Evolutionary conservation across 2,113 vertebrate genomes (phyloP).

Genomic region (Thalassoma bifasciatum): DNA sequence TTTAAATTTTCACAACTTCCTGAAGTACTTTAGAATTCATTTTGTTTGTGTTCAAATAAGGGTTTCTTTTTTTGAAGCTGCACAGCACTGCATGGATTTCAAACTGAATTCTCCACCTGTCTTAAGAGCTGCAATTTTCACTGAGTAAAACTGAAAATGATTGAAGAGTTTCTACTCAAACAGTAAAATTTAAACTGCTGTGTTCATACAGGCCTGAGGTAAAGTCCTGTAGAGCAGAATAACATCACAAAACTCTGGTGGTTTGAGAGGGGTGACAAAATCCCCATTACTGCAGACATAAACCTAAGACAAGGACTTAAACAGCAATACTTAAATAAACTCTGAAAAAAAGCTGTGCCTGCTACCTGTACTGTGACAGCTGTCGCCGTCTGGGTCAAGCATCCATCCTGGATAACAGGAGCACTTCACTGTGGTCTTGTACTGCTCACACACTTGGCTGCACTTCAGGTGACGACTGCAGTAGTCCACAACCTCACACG

Average conservation of each 20-base stretch:
- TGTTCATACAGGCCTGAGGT: constrained; percentile 14
- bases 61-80: too few relatives aligned
- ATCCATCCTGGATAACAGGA: constrained; percentile 96
- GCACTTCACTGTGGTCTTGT: constrained; percentile 95
- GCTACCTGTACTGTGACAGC: constrained; percentile 91
- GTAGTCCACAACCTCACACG: constrained; percentile 93
- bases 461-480: constrained; percentile 93
- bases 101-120: constrained; percentile 50
- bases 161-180: constrained; percentile 73
- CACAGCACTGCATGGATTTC: constrained; percentile 19
- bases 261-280: constrained; percentile 1
- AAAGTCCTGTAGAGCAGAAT: constrained; percentile 14
- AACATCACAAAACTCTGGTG: constrained; percentile 23
- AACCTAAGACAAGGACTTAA: not conserved
- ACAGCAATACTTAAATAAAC: constrained; percentile 22
- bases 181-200: constrained; percentile 46
- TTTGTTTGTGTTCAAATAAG: too few relatives aligned
- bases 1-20: constrained; percentile 31
- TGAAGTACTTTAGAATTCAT: too few relatives aligned
- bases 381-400: constrained; percentile 90
- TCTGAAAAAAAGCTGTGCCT: not conserved
- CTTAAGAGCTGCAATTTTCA: constrained; percentile 66
- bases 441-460: constrained; percentile 96
- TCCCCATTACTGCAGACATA: constrained; percentile 3
- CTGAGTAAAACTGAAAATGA: constrained; percentile 61